phyloP scores from a whole-genome alignment of 2,113 vertebrate genomes.

The Hydrolagus affinis region DNA sequence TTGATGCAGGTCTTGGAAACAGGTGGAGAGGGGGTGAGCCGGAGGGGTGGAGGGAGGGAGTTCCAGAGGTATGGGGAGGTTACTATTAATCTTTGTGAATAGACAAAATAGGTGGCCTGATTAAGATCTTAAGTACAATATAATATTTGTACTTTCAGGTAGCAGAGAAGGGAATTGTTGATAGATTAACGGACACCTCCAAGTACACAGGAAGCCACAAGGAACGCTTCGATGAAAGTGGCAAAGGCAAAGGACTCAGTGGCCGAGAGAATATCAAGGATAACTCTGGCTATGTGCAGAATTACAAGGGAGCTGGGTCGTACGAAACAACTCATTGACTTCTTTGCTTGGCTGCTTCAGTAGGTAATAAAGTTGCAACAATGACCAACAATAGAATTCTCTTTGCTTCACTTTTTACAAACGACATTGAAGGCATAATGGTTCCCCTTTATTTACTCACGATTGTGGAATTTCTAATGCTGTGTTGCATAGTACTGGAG shows the following conservation, averaged over 20 bases:
- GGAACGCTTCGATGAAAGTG: constrained; percentile 79
- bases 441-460: too few species aligned
- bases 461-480: too few species aligned
- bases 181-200: constrained; percentile 79
- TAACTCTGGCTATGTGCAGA: constrained; percentile 78
- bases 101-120: not conserved
- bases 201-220: constrained; percentile 90
- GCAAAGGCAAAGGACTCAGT: constrained; percentile 76
- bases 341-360: not conserved
- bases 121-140: not conserved
- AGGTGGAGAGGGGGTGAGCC: too few species aligned
- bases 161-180: constrained; percentile 71
- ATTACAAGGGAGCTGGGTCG: constrained; percentile 83
- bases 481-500: too few species aligned
- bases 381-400: not conserved
- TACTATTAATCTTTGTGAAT: not conserved
- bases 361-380: not conserved
- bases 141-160: constrained; percentile 56
- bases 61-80: too few species aligned
- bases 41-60: too few species aligned
- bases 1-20: too few species aligned
- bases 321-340: constrained; percentile 51
- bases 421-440: too few species aligned
- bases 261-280: constrained; percentile 82
- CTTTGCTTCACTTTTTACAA: too few species aligned